phyloP scores from a whole-genome alignment of 2,113 vertebrate genomes.

The Gopherus flavomarginatus region DNA sequence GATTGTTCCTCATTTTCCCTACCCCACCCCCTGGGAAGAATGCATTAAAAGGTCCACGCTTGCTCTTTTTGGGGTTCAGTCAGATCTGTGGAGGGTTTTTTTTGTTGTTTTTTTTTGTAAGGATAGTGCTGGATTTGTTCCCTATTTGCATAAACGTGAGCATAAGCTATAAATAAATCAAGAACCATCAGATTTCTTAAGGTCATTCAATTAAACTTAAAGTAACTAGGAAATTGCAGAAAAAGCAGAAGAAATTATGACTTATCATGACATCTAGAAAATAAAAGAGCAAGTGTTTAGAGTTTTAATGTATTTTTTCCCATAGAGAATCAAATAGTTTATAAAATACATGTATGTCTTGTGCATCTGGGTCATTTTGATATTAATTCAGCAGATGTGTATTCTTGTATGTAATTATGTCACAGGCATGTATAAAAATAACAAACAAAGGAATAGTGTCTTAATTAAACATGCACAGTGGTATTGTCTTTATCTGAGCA shows the following conservation, averaged over 20 bases:
- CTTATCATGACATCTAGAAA: slow-evolving; percentile 25
- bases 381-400: neutral
- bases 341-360: neutral
- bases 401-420: neutral
- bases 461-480: neutral
- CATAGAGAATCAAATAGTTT: neutral
- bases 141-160: slow-evolving; percentile 57
- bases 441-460: neutral
- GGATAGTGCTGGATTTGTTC: slow-evolving; percentile 45
- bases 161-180: slow-evolving; percentile 53
- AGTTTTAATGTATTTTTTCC: neutral
- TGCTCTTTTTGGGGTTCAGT: slow-evolving; percentile 67
- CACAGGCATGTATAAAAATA: neutral
- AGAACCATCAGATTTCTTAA: slow-evolving; percentile 36
- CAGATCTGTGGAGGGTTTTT: slow-evolving; percentile 6
- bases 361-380: neutral
- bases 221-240: slow-evolving; percentile 25
- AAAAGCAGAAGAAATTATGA: slow-evolving; percentile 16
- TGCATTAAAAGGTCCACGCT: slow-evolving; percentile 55
- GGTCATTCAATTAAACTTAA: slow-evolving; percentile 55
- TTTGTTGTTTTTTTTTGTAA: slow-evolving; percentile 38
- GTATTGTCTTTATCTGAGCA: neutral
- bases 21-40: slow-evolving; percentile 6
- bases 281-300: neutral
- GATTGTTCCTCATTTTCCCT: slow-evolving; percentile 55